Base-by-base conservation (phyloP, 2,888 invertebrate genomes). In the Cancer borealis region DNA sequence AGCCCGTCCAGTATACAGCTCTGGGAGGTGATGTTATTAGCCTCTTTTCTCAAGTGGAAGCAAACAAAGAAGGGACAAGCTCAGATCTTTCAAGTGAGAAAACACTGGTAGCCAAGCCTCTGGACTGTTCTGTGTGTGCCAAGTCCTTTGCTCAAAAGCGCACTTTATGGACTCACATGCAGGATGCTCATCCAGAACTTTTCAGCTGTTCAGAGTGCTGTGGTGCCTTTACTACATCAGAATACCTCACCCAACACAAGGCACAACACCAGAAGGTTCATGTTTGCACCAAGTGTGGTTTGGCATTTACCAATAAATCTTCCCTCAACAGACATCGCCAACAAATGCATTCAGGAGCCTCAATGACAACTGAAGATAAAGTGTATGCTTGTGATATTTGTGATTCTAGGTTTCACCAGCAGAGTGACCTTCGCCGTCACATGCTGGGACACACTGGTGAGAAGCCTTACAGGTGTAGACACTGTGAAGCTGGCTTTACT, bases 401-500 rank as follows among this genome's bases (percentile, higher is more conserved):
- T 60, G 84, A 87, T 30, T 94, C 94, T 49, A 93, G 66, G 14
- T 95, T 95, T 90, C 92, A 93, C 39, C 93, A 94, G n/a, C 92
- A 95, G 45, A 94, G 95, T 90, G 95, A 95, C 87, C 92, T 95
- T 21, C 84, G 92, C 17, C 92, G 95, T 54, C 95, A 95, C 92
- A 91, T 93, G 73, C 92, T 95, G 73, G 93, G 95, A 17, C 95
- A 95, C 88, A 95, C 95, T 17, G 95, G 95, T 17, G 95, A 93
- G 89, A 95, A 95, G 73, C 95, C 95, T 30, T 94, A 93, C 79
- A 60, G 91, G n/a, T 95, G 95, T 66, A 79, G 91, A 39, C 92
- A 89, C 73, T 95, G 95, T 89, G 91, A 93, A 49, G 93, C 95
- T n/a, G 92, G 94, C n/a, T 95, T 95, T 47, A 95, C 95, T 17